Conservation (phyloP, 2,797 vertebrate genomes). For the Enteromius viviparus region DNA sequence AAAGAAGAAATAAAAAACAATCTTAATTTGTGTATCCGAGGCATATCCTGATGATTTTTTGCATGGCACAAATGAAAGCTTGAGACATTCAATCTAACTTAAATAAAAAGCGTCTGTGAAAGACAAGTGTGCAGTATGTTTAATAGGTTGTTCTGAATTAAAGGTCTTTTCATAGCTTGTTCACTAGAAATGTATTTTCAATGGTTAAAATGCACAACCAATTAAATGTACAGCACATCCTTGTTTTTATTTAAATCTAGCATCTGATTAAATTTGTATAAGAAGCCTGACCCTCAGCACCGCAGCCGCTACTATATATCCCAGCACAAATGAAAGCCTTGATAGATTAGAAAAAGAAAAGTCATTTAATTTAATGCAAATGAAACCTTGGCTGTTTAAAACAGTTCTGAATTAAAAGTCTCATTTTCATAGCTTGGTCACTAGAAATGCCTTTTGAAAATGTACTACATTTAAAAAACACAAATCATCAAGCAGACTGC, state of each 20-base stretch:
- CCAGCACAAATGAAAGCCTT: conserved; percentile 36
- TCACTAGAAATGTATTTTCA: not conserved
- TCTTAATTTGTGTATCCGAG: conserved; percentile 3
- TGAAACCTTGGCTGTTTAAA: not conserved
- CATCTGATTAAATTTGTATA: not conserved
- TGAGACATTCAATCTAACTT: not conserved
- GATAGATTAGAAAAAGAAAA: not conserved
- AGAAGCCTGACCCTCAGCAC: not conserved
- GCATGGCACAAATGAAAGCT: conserved; percentile 45
- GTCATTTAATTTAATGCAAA: not conserved
- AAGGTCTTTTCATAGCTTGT: not conserved
- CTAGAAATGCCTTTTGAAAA: not conserved
- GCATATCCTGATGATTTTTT: conserved; percentile 31
- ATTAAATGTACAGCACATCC: not conserved
- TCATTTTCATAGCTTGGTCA: not conserved
- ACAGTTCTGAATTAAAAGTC: not conserved
- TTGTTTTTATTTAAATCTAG: not conserved
- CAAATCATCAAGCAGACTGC: not conserved
- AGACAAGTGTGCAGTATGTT: not conserved
- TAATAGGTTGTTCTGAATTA: not conserved
- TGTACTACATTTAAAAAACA: not conserved
- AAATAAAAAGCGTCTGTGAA: not conserved
- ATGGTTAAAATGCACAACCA: not conserved
- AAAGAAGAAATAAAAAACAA: not conserved
- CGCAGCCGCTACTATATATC: not conserved